Conservation (phyloP, 2,113 vertebrate genomes). For the Morone saxatilis region DNA sequence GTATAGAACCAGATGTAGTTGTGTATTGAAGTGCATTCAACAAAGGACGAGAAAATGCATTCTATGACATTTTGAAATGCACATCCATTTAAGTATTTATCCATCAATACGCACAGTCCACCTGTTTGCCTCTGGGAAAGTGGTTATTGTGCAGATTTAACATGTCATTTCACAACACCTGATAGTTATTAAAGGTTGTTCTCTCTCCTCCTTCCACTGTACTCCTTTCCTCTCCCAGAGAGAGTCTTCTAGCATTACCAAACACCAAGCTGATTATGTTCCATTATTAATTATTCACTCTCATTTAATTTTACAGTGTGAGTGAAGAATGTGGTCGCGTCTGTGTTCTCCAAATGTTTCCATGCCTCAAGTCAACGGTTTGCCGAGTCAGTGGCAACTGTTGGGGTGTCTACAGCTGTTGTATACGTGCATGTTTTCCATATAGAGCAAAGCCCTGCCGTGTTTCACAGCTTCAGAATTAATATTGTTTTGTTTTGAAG, state of each 20-base stretch:
- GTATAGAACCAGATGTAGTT: not conserved
- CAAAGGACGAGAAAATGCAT: not conserved
- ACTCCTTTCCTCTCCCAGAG: slow-evolving; percentile 5
- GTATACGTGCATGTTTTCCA: not conserved
- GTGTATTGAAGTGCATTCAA: not conserved
- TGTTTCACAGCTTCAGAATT: not conserved
- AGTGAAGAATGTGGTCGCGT: slow-evolving; percentile 48
- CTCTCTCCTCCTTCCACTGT: slow-evolving; percentile 5
- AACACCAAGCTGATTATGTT: slow-evolving; percentile 70
- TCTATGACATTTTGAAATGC: no score
- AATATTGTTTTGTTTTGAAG: not conserved
- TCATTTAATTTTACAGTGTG: slow-evolving; percentile 74
- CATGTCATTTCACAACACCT: not conserved
- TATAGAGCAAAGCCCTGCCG: not conserved
- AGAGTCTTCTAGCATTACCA: slow-evolving; percentile 70
- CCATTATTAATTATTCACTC: slow-evolving; percentile 84
- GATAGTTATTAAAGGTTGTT: not conserved
- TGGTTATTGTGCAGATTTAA: not conserved
- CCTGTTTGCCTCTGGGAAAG: not conserved
- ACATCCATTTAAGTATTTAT: no score
- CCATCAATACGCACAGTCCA: not conserved
- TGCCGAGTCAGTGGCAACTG: slow-evolving; percentile 29
- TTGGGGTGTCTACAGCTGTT: slow-evolving; percentile 14
- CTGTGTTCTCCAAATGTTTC: slow-evolving; percentile 49
- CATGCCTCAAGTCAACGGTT: not conserved